These are phyloP conservation scores for Agriotes lineatus DNA, from an alignment of 2,888 invertebrate genomes.

Conservation along the genomic window DNA sequence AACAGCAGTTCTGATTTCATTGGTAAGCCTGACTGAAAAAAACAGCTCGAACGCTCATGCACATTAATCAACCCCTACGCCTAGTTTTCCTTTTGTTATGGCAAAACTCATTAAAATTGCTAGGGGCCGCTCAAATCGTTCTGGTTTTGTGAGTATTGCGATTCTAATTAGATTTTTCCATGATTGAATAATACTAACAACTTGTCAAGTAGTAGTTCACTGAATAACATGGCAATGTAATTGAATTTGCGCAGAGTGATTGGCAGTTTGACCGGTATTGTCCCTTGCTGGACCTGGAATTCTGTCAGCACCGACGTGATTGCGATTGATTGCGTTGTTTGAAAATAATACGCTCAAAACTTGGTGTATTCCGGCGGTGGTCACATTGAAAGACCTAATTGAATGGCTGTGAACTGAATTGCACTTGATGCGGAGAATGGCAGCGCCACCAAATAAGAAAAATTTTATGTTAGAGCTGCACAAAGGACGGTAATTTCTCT, in stretches of 20 bases:
- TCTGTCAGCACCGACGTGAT: conserved; percentile 37
- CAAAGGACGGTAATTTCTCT: no score
- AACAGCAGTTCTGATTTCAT: not conserved
- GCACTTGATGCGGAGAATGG: no score
- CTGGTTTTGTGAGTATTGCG: conserved; percentile 18
- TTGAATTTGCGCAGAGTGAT: conserved; percentile 38
- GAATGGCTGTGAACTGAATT: conserved; percentile 18
- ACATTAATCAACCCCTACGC: conserved; percentile 6
- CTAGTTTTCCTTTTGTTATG: conserved; percentile 15
- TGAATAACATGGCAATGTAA: conserved; percentile 39
- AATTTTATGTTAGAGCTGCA: no score
- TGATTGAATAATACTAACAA: conserved; percentile 39
- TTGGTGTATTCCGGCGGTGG: conserved; percentile 19
- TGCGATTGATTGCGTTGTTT: conserved; percentile 38
- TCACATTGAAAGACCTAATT: conserved; percentile 26
- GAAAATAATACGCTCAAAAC: conserved; percentile 33
- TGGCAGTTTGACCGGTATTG: conserved; percentile 42
- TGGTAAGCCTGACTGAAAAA: not conserved
- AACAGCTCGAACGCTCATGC: not conserved
- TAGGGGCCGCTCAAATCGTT: conserved; percentile 9
- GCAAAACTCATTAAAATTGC: conserved; percentile 20
- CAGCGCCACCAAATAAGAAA: no score
- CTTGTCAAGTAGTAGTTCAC: conserved; percentile 40
- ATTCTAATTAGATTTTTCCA: conserved; percentile 29
- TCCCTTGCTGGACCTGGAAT: conserved; percentile 27